These are phyloP conservation scores for Hyles vespertilio DNA, from an alignment of 1,140 invertebrate species.

Conservation along the genomic window DNA sequence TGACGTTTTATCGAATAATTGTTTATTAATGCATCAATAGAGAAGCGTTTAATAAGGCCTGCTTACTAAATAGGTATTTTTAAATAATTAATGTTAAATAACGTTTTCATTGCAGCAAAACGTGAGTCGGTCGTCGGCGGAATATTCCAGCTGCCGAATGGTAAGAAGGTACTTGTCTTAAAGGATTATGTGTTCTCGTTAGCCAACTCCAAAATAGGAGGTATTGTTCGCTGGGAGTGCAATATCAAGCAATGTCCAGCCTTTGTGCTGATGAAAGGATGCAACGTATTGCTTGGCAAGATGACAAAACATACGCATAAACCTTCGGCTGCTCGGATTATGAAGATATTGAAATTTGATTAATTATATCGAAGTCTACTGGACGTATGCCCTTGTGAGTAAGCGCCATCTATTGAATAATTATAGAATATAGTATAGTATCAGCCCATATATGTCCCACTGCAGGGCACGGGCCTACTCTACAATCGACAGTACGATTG, in stretches of 20 bases:
- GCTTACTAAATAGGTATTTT: no score
- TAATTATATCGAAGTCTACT: neutral
- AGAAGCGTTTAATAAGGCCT: no score
- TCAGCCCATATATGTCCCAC: no score
- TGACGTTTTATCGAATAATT: no score
- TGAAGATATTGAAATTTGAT: constrained; percentile 3
- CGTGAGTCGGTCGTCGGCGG: constrained; percentile 10
- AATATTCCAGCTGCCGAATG: constrained; percentile 9
- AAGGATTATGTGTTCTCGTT: constrained; percentile 16
- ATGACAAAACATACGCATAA: constrained; percentile 16
- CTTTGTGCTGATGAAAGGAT: constrained; percentile 13
- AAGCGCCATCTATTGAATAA: no score
- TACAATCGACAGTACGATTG: no score
- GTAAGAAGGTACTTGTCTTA: constrained; percentile 14
- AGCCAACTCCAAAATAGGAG: neutral
- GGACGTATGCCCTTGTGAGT: no score
- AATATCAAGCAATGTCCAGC: constrained; percentile 11
- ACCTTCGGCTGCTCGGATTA: constrained; percentile 4
- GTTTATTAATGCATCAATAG: no score
- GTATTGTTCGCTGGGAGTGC: constrained; percentile 15
- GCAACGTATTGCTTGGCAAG: constrained; percentile 7
- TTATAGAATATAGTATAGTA: no score
- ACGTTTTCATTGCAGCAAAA: constrained; percentile 4
- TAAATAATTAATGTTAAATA: no score
- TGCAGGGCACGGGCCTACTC: no score